Evolutionary conservation across 2,797 vertebrate genomes (phyloP), one percentile per base, ranked within the genome.

Genomic region (Kryptopterus vitreolus): DNA sequence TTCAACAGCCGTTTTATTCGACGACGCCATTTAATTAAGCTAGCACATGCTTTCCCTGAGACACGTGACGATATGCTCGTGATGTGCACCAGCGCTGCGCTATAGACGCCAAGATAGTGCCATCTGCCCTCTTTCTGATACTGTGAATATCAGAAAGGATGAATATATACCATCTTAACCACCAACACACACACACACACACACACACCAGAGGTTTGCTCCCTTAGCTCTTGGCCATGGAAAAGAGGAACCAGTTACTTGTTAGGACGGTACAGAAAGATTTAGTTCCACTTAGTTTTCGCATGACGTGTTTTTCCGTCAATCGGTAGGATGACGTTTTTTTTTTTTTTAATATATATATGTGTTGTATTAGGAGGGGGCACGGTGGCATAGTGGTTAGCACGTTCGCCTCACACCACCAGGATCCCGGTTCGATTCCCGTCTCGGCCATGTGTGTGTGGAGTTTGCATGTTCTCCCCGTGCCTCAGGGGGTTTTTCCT

Each of bases 161-260:
- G 31, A 35, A 1, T 4, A 31, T 35, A 20, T 63, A 18, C 8
- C 61, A 63, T 20, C 61, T 10, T 43, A 43, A 43, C 8, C 29
- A 62, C 31, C 61, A 16, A 62, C 7, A 3, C 29, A 63, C 16
- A 63, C 1, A 24, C 20, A n/a, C n/a, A n/a, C n/a, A 62, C 7
- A 3, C 29, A 63, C 16, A 63, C 1, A 24, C 20, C 33, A 66
- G 3, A 66, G 12, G 13, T 66, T 24, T 26, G 38, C 7, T 52
- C 46, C 16, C 12, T 29, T 70, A 20, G 1, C 46, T 70, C 15
- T 48, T 4, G 7, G 48, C 18, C 46, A 31, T 31, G 13, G 8
- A 48, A 46, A 68, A 68, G 26, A 52, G 68, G 10, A 71, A 53
- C 26, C 48, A 52, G 68, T 31, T 71, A 18, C 68, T 71, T 53